Conservation (phyloP, 2,113 vertebrate genomes). For the Phocoena sinus region DNA sequence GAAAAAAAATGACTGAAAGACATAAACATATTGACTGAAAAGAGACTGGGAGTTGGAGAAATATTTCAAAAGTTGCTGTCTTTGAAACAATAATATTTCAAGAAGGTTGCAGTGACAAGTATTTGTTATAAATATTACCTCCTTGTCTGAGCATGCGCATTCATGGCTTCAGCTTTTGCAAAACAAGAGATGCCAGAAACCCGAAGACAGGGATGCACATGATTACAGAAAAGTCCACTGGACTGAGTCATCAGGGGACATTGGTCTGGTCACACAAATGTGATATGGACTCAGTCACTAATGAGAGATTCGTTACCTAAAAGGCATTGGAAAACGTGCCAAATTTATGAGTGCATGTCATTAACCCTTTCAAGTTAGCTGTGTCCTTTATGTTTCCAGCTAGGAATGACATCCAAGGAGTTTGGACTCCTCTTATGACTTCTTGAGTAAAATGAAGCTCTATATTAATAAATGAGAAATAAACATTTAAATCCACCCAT, state of each 20-base stretch:
- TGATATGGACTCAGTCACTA: fast-evolving
- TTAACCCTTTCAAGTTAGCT: fast-evolving
- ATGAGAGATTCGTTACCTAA: not conserved
- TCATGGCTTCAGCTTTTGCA: not conserved
- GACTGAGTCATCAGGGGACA: fast-evolving
- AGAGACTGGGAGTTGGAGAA: not conserved
- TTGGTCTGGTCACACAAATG: fast-evolving
- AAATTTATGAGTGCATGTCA: fast-evolving
- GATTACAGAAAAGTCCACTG: too few relatives aligned
- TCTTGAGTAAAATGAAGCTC: not conserved
- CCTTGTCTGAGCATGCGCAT: fast-evolving
- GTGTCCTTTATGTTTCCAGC: not conserved
- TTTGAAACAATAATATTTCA: not conserved
- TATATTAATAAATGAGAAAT: not conserved
- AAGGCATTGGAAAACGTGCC: too few relatives aligned
- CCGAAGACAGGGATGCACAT: fast-evolving
- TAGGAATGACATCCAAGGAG: too few relatives aligned
- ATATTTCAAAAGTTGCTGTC: not conserved
- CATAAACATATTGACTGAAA: not conserved
- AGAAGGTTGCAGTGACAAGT: not conserved
- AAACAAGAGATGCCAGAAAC: not conserved
- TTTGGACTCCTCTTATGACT: not conserved
- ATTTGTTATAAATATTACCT: not conserved
- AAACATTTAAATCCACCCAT: not conserved
- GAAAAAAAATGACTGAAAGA: not conserved